Evolutionary conservation across 2,113 vertebrate genomes (phyloP).

Genomic region (Galeopterus variegatus): DNA sequence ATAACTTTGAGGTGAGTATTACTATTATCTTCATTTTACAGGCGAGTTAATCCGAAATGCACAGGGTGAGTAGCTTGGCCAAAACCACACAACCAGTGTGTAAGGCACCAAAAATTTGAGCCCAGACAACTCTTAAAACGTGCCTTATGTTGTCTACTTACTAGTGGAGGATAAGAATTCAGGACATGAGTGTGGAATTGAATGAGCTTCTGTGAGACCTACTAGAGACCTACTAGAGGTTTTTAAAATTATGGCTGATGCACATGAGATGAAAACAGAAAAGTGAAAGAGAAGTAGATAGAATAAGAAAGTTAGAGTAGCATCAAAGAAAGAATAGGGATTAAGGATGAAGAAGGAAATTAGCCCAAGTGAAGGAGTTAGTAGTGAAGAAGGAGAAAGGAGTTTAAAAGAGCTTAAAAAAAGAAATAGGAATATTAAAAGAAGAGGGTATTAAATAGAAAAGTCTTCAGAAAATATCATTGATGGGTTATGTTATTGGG

Average conservation of each 20-base stretch:
- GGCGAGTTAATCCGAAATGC: background rate
- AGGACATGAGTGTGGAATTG: background rate
- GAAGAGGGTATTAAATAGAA: background rate
- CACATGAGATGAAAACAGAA: background rate
- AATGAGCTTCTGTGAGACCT: background rate
- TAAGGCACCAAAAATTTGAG: conserved; percentile 4
- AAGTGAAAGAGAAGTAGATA: background rate
- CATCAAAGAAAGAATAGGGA: background rate
- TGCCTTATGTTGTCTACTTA: background rate
- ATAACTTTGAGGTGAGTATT: background rate
- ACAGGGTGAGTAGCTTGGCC: background rate
- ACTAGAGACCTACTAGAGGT: background rate
- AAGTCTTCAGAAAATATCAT: background rate
- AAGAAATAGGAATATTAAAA: background rate
- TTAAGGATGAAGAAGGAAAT: background rate
- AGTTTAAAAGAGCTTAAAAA: background rate
- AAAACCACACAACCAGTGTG: background rate
- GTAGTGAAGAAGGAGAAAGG: background rate
- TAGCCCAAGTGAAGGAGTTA: background rate
- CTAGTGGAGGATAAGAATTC: background rate
- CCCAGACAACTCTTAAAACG: background rate
- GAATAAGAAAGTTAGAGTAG: background rate
- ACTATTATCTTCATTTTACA: background rate
- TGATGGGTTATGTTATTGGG: background rate
- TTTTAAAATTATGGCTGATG: background rate